Base-by-base conservation (phyloP, 30 jellyfish, hydroid and myxozoan species). In the Hydra vulgaris region DNA sequence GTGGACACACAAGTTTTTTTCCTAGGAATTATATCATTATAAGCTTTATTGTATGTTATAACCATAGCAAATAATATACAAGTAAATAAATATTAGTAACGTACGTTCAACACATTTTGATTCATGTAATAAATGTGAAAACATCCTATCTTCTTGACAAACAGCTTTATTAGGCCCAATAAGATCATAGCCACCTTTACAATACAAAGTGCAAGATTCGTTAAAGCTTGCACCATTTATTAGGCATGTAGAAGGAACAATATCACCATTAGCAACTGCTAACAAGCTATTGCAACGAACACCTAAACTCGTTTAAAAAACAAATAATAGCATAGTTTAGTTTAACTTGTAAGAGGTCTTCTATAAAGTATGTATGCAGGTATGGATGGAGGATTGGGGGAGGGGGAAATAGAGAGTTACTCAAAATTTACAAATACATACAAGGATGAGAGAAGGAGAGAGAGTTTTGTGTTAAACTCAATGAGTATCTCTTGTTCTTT, bases 1-100 rank as follows among this genome's bases (percentile, higher is more conserved):
- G 73, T 23, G 96, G 96, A 79, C 96, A 89, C 23, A 20, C 61
- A 18, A 89, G 80, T 67, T 26, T 74, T 26, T 87, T 88, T 73
- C 26, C 96, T 89, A 74, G 12, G 5, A 40, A 40, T 12, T 3
- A 40, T 40, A 40, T 40, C 61, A 40, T 3, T 3, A 40, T 3
- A 40, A 40, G 61, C 12, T 3, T 40, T 40, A 40, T 3, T 3
- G 12, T 3, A 40, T 40, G 12, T 40, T 40, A 3, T 12, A 40
- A 40, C 5, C 5, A 40, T 40, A 40, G 61, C 61, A 40, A 40
- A 40, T 3, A 40, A 3, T 3, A 12, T 40, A 40, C 61, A 3
- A 40, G 12, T 3, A 40, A 40, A 40, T 40, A 40, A 3, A 3
- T 40, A 40, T 40, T 40, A 40, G 61, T 40, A 61, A 27, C 85